Conservation (phyloP, 2,113 vertebrate species). For the Mastomys coucha region DNA sequence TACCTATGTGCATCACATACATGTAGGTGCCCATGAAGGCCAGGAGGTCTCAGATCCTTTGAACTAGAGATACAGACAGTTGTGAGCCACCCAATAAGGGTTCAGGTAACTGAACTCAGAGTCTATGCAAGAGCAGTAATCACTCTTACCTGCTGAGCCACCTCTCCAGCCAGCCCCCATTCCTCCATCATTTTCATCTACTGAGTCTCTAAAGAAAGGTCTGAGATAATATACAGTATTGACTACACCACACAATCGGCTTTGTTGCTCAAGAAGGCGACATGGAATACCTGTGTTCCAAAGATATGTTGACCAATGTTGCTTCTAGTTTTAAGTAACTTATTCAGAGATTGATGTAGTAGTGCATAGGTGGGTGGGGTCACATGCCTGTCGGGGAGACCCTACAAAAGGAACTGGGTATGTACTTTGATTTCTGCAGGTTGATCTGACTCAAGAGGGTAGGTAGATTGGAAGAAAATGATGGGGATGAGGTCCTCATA, state of each 20-base stretch:
- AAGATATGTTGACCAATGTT: background rate
- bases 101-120: background rate
- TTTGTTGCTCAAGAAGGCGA: background rate
- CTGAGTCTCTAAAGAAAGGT: background rate
- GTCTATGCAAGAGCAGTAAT: background rate
- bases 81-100: background rate
- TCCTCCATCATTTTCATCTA: background rate
- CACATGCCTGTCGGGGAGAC: background rate
- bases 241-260: background rate
- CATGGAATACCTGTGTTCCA: background rate
- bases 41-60: background rate
- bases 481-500: background rate
- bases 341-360: background rate
- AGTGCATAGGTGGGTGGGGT: too few relatives aligned
- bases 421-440: background rate
- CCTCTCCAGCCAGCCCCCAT: background rate
- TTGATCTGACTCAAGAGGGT: too few relatives aligned
- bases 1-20: background rate
- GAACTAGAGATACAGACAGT: background rate
- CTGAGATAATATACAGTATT: background rate
- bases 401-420: background rate
- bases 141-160: background rate
- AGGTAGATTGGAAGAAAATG: fast-evolving
- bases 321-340: background rate
- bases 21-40: background rate